Evolutionary conservation across 53 echinoderm and acorn worm genomes (phyloP), one percentile per base, ranked within the genome.

Genomic region (Luidia sarsii): DNA sequence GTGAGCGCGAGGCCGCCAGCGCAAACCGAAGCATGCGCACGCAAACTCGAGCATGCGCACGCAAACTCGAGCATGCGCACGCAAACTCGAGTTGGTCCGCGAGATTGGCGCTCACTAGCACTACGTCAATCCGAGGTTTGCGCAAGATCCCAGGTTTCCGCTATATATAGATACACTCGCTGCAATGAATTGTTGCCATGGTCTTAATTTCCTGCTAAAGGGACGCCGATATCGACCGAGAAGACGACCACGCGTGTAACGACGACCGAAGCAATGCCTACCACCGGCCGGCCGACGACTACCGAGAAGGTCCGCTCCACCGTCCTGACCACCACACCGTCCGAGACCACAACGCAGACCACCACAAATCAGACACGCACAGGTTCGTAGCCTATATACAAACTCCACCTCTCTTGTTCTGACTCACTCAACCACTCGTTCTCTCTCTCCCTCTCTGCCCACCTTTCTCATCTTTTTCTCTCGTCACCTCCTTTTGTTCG

Each of bases 251-350:
- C 31, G 15, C 61, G 74, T 74, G 57, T 75, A 30, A 41, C 48
- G 9, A 75, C 61, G 46, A 72, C 56, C 25, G 57, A 20, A 22
- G 55, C 56, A 31, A 54, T 38, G 2, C 23, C 72, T 21, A 72
- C 56, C 25, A 46, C 75, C n/a, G 61, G 16, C 28, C 61, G 29
- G 15, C 48, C 75, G 20, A 28, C 75, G 29, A 75, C 75, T 0
- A 60, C 75, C 6, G 75, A 75, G 61, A 33, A 61, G 48, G 20
- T 75, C 21, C 45, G 9, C 48, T 56, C 74, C 38, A 77, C 61
- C 24, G 33, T 60, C 20, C 60, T 77, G 11, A 46, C 39, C 28
- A 61, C 62, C 2, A 60, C 77, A 2, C 77, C 77, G 19, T 45
- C 59, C 14, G 25, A 45, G 45, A 77, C 77, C 14, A 77, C 77